Evolutionary conservation across 1,140 invertebrate genomes (phyloP), one percentile per base, ranked within the genome.

Genomic region (Varroa destructor): DNA sequence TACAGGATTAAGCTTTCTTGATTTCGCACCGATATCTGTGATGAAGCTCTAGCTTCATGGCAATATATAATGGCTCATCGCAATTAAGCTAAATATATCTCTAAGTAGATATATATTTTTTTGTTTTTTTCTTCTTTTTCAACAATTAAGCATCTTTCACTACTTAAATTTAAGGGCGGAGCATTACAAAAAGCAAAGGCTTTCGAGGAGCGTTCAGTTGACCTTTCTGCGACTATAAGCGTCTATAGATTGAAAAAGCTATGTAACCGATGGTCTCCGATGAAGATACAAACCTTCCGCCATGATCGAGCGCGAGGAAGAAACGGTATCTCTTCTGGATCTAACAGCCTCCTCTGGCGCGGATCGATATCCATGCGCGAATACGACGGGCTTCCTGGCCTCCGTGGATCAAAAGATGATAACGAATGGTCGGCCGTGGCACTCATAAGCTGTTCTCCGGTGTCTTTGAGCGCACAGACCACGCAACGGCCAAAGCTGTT

Each of bases 381-480:
- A 46, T 67, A 67, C 12, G 61, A 67, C 37, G 61, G 61, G 37
- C 61, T 67, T 40, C 40, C 61, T 1, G 61, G 61, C 61, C 61
- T 67, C 61, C 61, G 40, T 5, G 61, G 61, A 67, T 67, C 61
- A 8, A 67, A 67, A 10, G 61, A 67, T 37, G 61, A 67, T 12
- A 67, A 37, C 61, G 61, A 67, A 40, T 67, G 61, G 40, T 67
- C 61, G 40, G 61, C 61, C 61, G 61, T 67, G 46, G 61, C 61
- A 67, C 61, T 67, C 61, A 67, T 67, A 12, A 67, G 61, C 46
- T 67, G 61, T 12, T 37, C 61, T 40, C 61, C 61, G 37, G 61
- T 67, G 46, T 67, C 61, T 40, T 67, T 67, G 14, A 67, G 61
- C 40, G 61, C 61, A 67, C 61, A 67, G 61, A 67, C 61, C 40